phyloP scores from a whole-genome alignment of 2,888 invertebrate species.

The Diarsia dahlii region DNA sequence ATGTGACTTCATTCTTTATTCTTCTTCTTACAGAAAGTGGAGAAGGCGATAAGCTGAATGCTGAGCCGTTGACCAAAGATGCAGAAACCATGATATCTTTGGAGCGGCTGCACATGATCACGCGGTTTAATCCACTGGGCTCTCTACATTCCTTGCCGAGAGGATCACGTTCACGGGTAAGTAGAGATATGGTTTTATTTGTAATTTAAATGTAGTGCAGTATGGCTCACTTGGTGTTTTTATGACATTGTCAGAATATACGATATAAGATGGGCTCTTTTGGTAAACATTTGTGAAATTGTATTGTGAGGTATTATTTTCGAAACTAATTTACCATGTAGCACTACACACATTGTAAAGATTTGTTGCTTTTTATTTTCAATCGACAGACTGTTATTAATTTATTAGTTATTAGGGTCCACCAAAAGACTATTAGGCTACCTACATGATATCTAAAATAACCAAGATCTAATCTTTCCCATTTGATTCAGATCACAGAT shows the following conservation, averaged over 20 bases:
- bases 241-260: background rate
- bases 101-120: slow-evolving; percentile 94
- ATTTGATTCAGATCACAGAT: background rate
- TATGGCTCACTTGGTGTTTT: background rate
- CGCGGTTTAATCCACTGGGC: slow-evolving; percentile 94
- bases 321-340: background rate
- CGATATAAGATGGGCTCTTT: background rate
- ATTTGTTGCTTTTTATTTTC: no score
- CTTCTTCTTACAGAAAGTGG: slow-evolving; percentile 86
- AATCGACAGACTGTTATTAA: background rate
- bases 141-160: slow-evolving; percentile 93
- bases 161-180: slow-evolving; percentile 90
- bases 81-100: slow-evolving; percentile 93
- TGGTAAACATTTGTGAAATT: background rate
- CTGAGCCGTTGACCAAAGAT: slow-evolving; percentile 92
- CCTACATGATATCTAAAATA: background rate
- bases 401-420: background rate
- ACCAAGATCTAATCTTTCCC: background rate
- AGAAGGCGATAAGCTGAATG: slow-evolving; percentile 92
- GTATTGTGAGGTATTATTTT: background rate
- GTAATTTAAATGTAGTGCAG: background rate
- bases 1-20: background rate
- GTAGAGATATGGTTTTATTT: slow-evolving; percentile 36
- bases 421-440: background rate
- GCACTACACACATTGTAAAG: background rate